Evolutionary conservation across 1,140 invertebrate genomes (phyloP).

Genomic region (Drosophila rhopaloa): DNA sequence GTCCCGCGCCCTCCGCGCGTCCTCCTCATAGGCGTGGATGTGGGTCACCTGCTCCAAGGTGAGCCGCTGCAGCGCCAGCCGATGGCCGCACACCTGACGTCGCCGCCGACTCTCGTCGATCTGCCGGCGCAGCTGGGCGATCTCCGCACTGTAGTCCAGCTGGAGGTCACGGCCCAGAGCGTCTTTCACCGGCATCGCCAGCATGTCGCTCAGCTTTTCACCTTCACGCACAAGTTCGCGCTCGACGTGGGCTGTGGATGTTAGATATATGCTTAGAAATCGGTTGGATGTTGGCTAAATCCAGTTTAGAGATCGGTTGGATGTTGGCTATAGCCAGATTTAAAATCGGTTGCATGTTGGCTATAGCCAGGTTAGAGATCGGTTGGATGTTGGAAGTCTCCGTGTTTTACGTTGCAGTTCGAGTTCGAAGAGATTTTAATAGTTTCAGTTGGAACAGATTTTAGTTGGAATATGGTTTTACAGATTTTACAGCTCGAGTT

Average conservation of each 20-base stretch:
- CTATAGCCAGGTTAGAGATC: neutral
- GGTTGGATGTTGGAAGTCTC: constrained; percentile 5
- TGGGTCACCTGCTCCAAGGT: constrained; percentile 91
- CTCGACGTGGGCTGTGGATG: constrained; percentile 87
- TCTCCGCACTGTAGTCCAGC: constrained; percentile 90
- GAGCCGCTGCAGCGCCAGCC: constrained; percentile 89
- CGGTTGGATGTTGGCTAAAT: constrained; percentile 3
- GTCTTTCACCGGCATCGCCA: constrained; percentile 92
- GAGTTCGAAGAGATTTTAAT: neutral
- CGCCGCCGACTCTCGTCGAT: constrained; percentile 88
- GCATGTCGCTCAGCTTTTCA: constrained; percentile 91
- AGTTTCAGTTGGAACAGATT: too few relatives aligned
- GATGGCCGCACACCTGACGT: constrained; percentile 89
- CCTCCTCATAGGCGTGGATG: constrained; percentile 90
- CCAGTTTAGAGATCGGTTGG: neutral
- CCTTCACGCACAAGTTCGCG: constrained; percentile 90
- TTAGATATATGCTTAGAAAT: constrained; percentile 5
- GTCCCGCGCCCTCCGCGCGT: constrained; percentile 90
- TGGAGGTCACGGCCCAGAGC: constrained; percentile 90
- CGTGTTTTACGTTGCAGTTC: constrained; percentile 1
- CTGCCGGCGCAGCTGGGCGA: constrained; percentile 89
- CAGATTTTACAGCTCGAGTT: too few relatives aligned
- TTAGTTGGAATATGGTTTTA: too few relatives aligned
- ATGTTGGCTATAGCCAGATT: neutral
- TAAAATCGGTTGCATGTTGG: neutral